Evolutionary conservation across 2,797 vertebrate genomes (phyloP), one percentile per base, ranked within the genome.

Genomic region (Neoniphon sammara): DNA sequence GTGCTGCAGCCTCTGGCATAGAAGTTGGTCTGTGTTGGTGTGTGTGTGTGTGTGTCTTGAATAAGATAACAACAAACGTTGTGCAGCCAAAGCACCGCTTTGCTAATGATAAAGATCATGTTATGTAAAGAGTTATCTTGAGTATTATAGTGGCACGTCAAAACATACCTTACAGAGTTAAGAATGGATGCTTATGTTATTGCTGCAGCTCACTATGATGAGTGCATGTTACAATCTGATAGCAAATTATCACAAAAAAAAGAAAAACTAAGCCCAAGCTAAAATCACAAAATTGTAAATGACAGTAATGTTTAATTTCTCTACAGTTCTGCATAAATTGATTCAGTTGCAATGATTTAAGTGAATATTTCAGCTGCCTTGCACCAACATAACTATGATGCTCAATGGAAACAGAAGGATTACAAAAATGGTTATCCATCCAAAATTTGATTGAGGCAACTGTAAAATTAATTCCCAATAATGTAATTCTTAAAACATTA

Each of bases 11-110:
- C 66, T 50, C 49, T 34, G n/a, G 69, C 58, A 67, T 74, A 77
- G 57, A 87, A 73, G 76, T 39, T 27, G 18, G 52, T 62, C 63
- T 77, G 46, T 50, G 77, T 39, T 59, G 18, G 69, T 53, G 46
- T 75, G 39, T 53, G 77, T 31, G 63, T 62, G 56, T 15, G 30
- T 60, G 54, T 20, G 20, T 58, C 64, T 59, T 58, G 7, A 34
- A 34, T 6, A 34, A 46, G 62, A 82, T 74, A 68, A 5, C 44
- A 46, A 17, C 36, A 39, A 39, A 12, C 56, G 49, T 2, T 42
- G 66, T 49, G 30, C 52, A 62, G 52, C 23, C 18, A 59, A 69
- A 66, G 34, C 34, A 12, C 12, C n/a, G 36, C 10, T 39, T 11
- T 59, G 57, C 60, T 58, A 39, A 49, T 64, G 56, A 77, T 70